Evolutionary conservation across 2,113 vertebrate genomes (phyloP).

Genomic region (Carassius gibelio): DNA sequence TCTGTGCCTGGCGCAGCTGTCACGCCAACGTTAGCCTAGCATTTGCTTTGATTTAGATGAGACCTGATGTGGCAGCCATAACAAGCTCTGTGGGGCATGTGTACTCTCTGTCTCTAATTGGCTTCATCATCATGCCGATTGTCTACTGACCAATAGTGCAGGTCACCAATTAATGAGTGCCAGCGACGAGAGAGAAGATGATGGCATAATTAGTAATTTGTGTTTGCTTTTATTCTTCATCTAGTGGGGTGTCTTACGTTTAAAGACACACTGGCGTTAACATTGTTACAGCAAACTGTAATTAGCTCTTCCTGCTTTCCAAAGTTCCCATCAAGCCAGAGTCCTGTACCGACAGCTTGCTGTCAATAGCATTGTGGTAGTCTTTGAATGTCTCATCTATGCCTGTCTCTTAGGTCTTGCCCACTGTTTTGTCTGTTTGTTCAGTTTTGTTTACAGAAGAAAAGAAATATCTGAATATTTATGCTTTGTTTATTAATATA

Average conservation of each 20-base stretch:
- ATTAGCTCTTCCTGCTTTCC: slow-evolving; percentile 77
- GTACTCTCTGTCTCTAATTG: slow-evolving; percentile 66
- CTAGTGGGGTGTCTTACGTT: slow-evolving; percentile 70
- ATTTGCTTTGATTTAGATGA: slow-evolving; percentile 71
- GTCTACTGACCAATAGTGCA: slow-evolving; percentile 69
- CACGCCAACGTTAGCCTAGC: slow-evolving; percentile 57
- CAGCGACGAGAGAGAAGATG: slow-evolving; percentile 61
- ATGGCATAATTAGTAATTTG: slow-evolving; percentile 78
- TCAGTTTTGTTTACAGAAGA: neutral
- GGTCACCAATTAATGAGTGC: slow-evolving; percentile 72
- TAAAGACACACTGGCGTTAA: slow-evolving; percentile 71
- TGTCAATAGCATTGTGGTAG: slow-evolving; percentile 6
- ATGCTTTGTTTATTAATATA: neutral
- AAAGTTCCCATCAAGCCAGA: slow-evolving; percentile 53
- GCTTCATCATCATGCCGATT: slow-evolving; percentile 69
- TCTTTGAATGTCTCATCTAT: slow-evolving; percentile 17
- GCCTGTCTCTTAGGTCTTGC: slow-evolving; percentile 2
- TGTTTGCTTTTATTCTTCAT: slow-evolving; percentile 79
- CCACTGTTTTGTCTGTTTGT: neutral
- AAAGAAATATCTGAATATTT: neutral
- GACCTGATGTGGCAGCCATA: slow-evolving; percentile 68
- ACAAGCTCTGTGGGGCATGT: slow-evolving; percentile 64
- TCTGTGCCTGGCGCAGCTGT: slow-evolving; percentile 47
- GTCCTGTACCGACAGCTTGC: neutral
- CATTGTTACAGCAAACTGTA: slow-evolving; percentile 74